A percentile compares a stretch with the other conserved stretches of the same genome.
phyloP scores from a whole-genome alignment of 2,797 vertebrate species.

The Ambastaia sidthimunki region DNA sequence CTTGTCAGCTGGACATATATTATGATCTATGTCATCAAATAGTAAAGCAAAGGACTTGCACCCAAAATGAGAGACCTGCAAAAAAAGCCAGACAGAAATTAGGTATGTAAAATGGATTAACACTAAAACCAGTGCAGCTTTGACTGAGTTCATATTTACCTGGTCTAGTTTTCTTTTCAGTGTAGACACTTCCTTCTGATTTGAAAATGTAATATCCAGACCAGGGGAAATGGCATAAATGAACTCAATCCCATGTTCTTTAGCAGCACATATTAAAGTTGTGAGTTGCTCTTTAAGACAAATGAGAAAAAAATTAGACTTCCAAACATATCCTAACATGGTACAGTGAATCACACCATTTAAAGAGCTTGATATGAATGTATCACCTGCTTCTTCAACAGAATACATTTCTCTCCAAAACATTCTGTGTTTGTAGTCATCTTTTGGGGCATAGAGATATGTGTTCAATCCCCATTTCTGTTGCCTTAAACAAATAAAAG shows the following conservation, averaged over 20 bases:
- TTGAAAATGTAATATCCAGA: slow-evolving; percentile 98
- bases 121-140: background rate
- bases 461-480: slow-evolving; percentile 98
- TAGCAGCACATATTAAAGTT: slow-evolving; percentile 92
- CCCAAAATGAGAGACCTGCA: slow-evolving; percentile 95
- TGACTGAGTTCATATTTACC: slow-evolving; percentile 70
- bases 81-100: slow-evolving; percentile 20
- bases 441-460: slow-evolving; percentile 98
- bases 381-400: slow-evolving; percentile 95
- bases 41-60: slow-evolving; percentile 98
- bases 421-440: slow-evolving; percentile 99
- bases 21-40: slow-evolving; percentile 99
- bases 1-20: slow-evolving; percentile 99
- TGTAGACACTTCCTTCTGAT: slow-evolving; percentile 94
- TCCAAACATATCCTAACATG: background rate
- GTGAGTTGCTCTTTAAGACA: slow-evolving; percentile 92
- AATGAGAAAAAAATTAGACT: background rate
- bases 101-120: background rate
- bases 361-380: background rate
- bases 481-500: slow-evolving; percentile 76
- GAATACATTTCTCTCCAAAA: slow-evolving; percentile 99
- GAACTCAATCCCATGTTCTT: slow-evolving; percentile 94
- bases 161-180: slow-evolving; percentile 98
- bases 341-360: background rate
- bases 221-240: slow-evolving; percentile 99